Percentiles rank a stretch among this genome's conserved stretches.
phyloP scores from a whole-genome alignment of 2,888 invertebrate genomes.

The Cryptus armator region DNA sequence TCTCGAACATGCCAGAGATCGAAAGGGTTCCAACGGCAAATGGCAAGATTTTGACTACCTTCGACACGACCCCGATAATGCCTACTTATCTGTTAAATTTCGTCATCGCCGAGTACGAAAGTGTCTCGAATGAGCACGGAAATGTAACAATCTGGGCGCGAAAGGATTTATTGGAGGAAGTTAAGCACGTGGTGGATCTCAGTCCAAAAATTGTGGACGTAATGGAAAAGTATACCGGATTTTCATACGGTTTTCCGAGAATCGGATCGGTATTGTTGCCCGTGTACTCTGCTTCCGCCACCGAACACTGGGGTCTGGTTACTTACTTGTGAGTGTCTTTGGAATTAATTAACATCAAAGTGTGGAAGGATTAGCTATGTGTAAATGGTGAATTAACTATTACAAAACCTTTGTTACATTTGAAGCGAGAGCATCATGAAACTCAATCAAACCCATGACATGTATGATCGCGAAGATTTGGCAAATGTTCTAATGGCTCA shows the following conservation, averaged over 20 bases:
- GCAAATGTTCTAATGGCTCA: constrained; percentile 55
- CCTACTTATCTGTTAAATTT: constrained; percentile 93
- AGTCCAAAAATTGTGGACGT: constrained; percentile 92
- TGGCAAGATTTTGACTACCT: constrained; percentile 68
- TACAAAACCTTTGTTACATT: constrained; percentile 71
- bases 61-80: constrained; percentile 87
- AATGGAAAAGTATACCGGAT: constrained; percentile 92
- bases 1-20: constrained; percentile 81
- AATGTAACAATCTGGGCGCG: constrained; percentile 89
- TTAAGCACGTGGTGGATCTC: constrained; percentile 91
- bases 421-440: constrained; percentile 87
- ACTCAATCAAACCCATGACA: constrained; percentile 86
- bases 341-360: background rate
- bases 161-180: constrained; percentile 89
- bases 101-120: constrained; percentile 88
- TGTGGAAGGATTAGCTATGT: too few relatives aligned
- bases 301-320: constrained; percentile 97
- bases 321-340: constrained; percentile 88
- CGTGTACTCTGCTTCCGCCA: constrained; percentile 94
- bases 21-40: constrained; percentile 34
- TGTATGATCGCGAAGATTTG: constrained; percentile 9
- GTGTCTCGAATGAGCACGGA: constrained; percentile 49
- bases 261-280: constrained; percentile 96
- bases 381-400: background rate
- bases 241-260: constrained; percentile 92